Evolutionary conservation across 2,797 vertebrate species (phyloP), one percentile per base, ranked within the genome.

Genomic region (Anolis apletophallus): DNA sequence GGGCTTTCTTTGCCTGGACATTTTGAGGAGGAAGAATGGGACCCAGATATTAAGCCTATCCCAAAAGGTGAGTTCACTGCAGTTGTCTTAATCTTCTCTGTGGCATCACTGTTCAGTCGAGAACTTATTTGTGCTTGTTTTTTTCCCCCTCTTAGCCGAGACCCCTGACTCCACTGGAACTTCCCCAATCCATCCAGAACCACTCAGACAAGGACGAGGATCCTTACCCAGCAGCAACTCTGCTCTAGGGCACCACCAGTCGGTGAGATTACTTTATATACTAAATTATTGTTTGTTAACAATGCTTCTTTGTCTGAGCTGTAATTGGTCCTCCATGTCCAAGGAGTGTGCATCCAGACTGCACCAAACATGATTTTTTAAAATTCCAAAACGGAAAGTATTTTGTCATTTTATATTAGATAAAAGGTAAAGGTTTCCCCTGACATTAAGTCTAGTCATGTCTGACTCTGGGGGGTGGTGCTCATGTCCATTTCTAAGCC

Each of bases 11-110:
- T 95, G 89, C 94, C 94, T 52, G 95, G 94, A 78, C 95, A 93
- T 92, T 93, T 95, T 91, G 95, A 93, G 91, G 96, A 96, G 89
- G 95, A 95, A 91, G 94, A 94, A 90, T 94, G 94, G 94, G 96
- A 95, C 91, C 93, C 94, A 91, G 94, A 95, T 90, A 87, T 94
- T 90, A 94, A 95, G 93, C 94, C 94, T 26, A 95, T 95, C 90
- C 93, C 94, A 90, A 93, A 91, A 88, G 94, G 95, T 95, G 93
- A 93, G 94, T 32, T 26, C 34, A 8, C n/a, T 9, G 19, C 57
- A 57, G 19, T 73, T 73, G n/a, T 21, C 34, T 59, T 55, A 16
- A 2, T 23, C 68, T 64, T 83, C 75, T 74, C 23, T 14, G 10
- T 64, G 17, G 55, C 68, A 21, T 54, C 17, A n/a, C 40, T 29